Conservation (phyloP, 2,888 invertebrate genomes). For the Leptarthrus brevirostris region DNA sequence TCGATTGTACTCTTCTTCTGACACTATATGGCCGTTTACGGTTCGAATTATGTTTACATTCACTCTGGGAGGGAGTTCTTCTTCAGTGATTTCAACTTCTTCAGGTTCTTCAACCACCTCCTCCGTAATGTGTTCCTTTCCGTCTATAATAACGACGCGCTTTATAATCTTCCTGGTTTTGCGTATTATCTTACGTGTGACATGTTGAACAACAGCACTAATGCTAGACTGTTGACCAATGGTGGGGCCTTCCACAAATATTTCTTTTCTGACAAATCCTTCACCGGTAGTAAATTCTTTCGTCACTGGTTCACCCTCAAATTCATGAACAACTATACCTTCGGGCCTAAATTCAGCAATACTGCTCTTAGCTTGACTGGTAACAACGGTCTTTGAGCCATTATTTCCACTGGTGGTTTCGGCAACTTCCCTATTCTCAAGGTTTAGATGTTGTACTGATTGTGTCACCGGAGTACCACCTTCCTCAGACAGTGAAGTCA, state of each 20-base stretch:
- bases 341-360: slow-evolving; percentile 57
- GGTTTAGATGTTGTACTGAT: not conserved
- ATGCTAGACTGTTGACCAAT: slow-evolving; percentile 71
- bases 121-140: slow-evolving; percentile 85
- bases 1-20: slow-evolving; percentile 63
- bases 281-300: slow-evolving; percentile 65
- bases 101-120: slow-evolving; percentile 89
- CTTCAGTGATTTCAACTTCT: slow-evolving; percentile 65
- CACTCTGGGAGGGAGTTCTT: slow-evolving; percentile 62
- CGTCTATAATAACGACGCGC: slow-evolving; percentile 81
- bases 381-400: slow-evolving; percentile 56
- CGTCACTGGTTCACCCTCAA: slow-evolving; percentile 50
- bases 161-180: slow-evolving; percentile 81
- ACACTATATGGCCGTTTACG: slow-evolving; percentile 68
- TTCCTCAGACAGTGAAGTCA: not conserved
- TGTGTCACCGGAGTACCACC: slow-evolving; percentile 63
- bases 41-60: slow-evolving; percentile 71
- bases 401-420: slow-evolving; percentile 66
- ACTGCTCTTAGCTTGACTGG: slow-evolving; percentile 56
- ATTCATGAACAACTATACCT: slow-evolving; percentile 64
- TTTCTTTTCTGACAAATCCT: slow-evolving; percentile 58
- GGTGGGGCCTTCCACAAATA: not conserved
- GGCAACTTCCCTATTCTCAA: not conserved
- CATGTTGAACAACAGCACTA: slow-evolving; percentile 84
- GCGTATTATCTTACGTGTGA: slow-evolving; percentile 80